phyloP scores from a whole-genome alignment of 1,140 invertebrate species.

The Geopemphigus sp. region DNA sequence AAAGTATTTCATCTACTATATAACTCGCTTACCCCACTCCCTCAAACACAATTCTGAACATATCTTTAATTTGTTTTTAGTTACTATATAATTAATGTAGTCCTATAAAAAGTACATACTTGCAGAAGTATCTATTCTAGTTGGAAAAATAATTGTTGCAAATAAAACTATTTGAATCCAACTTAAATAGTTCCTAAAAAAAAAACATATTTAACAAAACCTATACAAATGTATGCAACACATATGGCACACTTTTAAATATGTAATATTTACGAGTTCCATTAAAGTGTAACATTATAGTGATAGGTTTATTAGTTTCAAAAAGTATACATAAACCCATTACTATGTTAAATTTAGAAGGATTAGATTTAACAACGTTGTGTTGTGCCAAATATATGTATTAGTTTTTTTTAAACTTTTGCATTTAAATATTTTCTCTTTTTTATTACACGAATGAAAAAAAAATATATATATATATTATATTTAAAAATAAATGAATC shows the following conservation, averaged over 20 bases:
- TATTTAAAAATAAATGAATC: too few relatives aligned
- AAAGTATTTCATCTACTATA: too few relatives aligned
- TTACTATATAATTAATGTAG: not conserved
- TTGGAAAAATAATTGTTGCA: slow-evolving; percentile 5
- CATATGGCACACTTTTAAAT: not conserved
- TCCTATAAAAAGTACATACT: not conserved
- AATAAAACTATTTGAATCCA: slow-evolving; percentile 31
- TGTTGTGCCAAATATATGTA: slow-evolving; percentile 33
- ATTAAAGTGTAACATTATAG: slow-evolving; percentile 8
- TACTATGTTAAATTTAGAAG: slow-evolving; percentile 39
- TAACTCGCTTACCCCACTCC: too few relatives aligned
- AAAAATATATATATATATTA: not conserved
- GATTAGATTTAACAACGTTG: not conserved
- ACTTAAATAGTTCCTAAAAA: slow-evolving; percentile 9
- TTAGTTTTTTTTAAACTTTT: not conserved
- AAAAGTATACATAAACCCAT: slow-evolving; percentile 20
- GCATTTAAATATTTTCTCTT: not conserved
- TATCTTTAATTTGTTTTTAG: too few relatives aligned
- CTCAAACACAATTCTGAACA: too few relatives aligned
- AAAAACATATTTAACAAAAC: slow-evolving; percentile 1
- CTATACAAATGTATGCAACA: not conserved
- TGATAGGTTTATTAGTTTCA: slow-evolving; percentile 41
- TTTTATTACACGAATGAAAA: not conserved
- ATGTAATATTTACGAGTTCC: slow-evolving; percentile 25
- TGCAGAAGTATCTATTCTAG: slow-evolving; percentile 5